phyloP scores from a whole-genome alignment of 2,888 invertebrate genomes.

The Empis livida region DNA sequence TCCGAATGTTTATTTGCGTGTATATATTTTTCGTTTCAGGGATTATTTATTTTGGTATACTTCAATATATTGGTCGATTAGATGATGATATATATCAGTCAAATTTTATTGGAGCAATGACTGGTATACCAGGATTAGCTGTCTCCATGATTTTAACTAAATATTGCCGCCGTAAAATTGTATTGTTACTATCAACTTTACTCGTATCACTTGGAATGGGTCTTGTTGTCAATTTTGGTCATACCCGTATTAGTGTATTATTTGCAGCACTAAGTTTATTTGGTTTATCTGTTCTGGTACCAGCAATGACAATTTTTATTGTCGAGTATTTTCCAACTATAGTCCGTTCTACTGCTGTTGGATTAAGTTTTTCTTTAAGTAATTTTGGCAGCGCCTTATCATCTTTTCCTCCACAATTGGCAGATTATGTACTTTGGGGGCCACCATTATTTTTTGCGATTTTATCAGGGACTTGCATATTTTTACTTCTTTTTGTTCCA shows the following conservation, averaged over 20 bases:
- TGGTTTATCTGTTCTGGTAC: constrained; percentile 65
- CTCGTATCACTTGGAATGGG: constrained; percentile 49
- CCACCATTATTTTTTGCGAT: constrained; percentile 58
- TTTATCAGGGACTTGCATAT: constrained; percentile 51
- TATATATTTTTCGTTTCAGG: constrained; percentile 47
- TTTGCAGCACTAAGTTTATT: constrained; percentile 54
- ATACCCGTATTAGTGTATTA: background rate
- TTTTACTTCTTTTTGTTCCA: constrained; percentile 52
- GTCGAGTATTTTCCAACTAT: constrained; percentile 79
- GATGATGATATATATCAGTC: constrained; percentile 67
- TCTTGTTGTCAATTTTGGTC: constrained; percentile 45
- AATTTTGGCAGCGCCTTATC: constrained; percentile 71
- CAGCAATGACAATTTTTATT: constrained; percentile 68
- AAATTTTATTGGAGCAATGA: constrained; percentile 61
- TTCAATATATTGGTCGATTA: constrained; percentile 65
- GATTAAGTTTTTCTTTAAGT: constrained; percentile 67
- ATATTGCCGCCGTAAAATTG: constrained; percentile 48
- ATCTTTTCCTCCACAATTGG: constrained; percentile 59
- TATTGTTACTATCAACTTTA: constrained; percentile 47
- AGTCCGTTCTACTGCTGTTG: constrained; percentile 69
- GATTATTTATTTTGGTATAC: constrained; percentile 75
- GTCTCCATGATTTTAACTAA: constrained; percentile 52
- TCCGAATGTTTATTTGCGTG: no score
- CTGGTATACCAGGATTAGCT: constrained; percentile 48
- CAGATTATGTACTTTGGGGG: constrained; percentile 41